Evolutionary conservation across 1,140 invertebrate species (phyloP).

Genomic region (Lysiphlebus fabarum): DNA sequence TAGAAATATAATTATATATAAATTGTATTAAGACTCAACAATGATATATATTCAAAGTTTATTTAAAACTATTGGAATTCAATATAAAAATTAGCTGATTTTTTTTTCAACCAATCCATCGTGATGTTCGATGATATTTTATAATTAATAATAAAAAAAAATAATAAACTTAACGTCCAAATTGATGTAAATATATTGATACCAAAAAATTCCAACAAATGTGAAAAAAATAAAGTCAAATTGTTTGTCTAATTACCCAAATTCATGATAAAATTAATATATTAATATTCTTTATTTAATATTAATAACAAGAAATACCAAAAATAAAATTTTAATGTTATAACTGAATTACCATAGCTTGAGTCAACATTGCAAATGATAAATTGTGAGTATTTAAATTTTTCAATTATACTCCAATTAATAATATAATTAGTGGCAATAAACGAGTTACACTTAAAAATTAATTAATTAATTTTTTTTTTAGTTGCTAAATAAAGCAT

Average conservation of each 20-base stretch:
- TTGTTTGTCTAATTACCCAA: constrained; percentile 77
- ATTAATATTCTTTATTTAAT: constrained; percentile 56
- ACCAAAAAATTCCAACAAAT: constrained; percentile 86
- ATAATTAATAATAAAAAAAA: constrained; percentile 75
- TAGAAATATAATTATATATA: no score
- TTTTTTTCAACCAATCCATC: constrained; percentile 4
- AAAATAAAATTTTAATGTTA: constrained; percentile 96
- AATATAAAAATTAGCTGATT: no score
- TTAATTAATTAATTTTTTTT: constrained; percentile 49
- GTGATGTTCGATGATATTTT: constrained; percentile 68
- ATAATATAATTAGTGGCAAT: constrained; percentile 71
- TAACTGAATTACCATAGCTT: constrained; percentile 92
- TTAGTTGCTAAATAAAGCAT: constrained; percentile 79
- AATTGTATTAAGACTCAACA: no score
- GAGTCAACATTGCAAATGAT: constrained; percentile 79
- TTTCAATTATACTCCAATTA: constrained; percentile 68
- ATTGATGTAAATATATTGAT: constrained; percentile 77
- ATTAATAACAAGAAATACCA: constrained; percentile 94
- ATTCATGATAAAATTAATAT: constrained; percentile 53
- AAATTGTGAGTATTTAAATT: constrained; percentile 68
- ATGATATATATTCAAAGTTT: no score
- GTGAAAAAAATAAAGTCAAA: constrained; percentile 89
- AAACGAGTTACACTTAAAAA: constrained; percentile 70
- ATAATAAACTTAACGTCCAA: constrained; percentile 73
- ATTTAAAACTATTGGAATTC: no score